Conservation (phyloP, 2,113 vertebrate species). For the Platycercus adscitus region DNA sequence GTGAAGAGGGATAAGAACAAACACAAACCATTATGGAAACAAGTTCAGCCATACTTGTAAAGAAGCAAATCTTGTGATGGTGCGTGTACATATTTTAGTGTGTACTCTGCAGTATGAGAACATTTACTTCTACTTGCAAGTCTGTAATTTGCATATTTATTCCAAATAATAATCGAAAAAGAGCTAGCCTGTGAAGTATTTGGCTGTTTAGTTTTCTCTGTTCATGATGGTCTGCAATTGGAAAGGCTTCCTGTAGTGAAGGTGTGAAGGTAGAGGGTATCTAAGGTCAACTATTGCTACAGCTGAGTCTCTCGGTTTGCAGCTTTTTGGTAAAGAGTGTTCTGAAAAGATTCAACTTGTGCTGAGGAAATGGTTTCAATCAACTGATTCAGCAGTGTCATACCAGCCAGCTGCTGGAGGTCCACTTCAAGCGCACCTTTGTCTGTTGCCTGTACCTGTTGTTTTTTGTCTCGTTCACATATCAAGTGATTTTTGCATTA, state of each 20-base stretch:
- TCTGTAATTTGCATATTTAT: conserved; percentile 30
- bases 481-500: neutral
- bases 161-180: neutral
- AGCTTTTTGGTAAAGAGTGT: neutral
- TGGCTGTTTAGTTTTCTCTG: neutral
- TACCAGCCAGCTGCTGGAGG: neutral
- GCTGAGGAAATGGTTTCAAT: neutral
- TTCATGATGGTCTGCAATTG: neutral
- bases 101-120: conserved; percentile 41
- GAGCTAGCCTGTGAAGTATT: neutral
- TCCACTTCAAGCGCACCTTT: neutral
- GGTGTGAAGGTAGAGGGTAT: neutral
- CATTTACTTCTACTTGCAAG: conserved; percentile 49
- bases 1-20: conserved; percentile 59
- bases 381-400: neutral
- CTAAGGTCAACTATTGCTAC: neutral
- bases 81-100: conserved; percentile 49
- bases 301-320: neutral
- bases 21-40: conserved; percentile 58
- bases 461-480: neutral
- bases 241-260: neutral
- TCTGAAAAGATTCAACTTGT: neutral
- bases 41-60: conserved; percentile 64
- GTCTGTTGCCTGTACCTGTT: neutral
- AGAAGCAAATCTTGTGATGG: conserved; percentile 59